Conservation (phyloP, 2,113 vertebrate genomes). For the Tupaia chinensis region DNA sequence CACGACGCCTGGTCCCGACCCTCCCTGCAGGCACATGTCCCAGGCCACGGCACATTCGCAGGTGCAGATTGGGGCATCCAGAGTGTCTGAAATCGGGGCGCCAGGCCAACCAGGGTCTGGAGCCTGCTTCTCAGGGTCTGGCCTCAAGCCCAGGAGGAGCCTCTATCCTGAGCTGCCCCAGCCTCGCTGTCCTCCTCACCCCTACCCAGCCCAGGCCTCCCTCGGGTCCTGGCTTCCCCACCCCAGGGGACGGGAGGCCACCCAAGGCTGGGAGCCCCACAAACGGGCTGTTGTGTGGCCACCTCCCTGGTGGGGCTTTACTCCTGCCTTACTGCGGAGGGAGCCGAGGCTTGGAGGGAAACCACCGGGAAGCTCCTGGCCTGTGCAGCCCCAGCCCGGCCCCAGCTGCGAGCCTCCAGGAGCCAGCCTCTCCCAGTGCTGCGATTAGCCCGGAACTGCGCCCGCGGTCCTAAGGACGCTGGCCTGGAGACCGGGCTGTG, state of each 20-base stretch:
- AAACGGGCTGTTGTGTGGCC: fast-evolving
- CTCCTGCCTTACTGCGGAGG: neutral
- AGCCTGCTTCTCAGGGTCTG: no score
- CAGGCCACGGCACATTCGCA: no score
- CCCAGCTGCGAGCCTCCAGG: fast-evolving
- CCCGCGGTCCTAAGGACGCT: neutral
- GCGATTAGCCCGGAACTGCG: neutral
- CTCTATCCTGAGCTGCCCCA: no score
- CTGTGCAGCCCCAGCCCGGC: neutral
- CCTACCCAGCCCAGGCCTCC: no score
- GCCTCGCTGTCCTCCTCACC: no score
- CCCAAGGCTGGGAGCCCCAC: no score
- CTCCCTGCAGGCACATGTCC: no score
- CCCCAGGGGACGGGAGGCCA: neutral
- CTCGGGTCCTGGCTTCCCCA: neutral
- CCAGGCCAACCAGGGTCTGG: no score
- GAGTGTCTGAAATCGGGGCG: no score
- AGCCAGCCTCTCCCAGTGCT: neutral
- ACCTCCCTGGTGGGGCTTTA: neutral
- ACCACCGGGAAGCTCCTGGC: fast-evolving
- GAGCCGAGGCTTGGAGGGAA: neutral
- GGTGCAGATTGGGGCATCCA: no score
- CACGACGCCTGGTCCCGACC: neutral
- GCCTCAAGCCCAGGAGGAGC: no score
- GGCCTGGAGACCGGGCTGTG: neutral